Evolutionary conservation across 2,797 vertebrate genomes (phyloP).

Genomic region (Stomatorhinus walkeri): DNA sequence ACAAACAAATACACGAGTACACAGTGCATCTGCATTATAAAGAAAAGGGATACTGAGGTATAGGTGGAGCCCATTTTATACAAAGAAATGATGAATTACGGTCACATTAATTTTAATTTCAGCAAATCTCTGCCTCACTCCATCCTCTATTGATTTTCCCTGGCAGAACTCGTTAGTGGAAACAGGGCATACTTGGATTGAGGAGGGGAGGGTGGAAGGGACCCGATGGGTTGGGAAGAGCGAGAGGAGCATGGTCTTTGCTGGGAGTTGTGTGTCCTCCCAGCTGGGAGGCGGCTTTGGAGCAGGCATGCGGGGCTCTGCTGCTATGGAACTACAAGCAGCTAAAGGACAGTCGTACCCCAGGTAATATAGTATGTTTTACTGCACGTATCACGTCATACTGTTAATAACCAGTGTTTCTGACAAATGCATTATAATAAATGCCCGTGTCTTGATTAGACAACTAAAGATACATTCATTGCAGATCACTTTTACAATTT

Average conservation of each 20-base stretch:
- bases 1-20: slow-evolving; percentile 17
- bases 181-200: slow-evolving; percentile 1
- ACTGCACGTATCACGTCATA: background rate
- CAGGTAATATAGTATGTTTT: background rate
- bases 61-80: slow-evolving; percentile 27
- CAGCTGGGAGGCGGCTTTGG: background rate
- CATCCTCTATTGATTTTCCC: slow-evolving; percentile 22
- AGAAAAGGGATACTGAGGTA: slow-evolving; percentile 29
- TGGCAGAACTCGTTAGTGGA: slow-evolving; percentile 15
- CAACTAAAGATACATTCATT: background rate
- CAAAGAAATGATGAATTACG: slow-evolving; percentile 24
- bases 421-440: background rate
- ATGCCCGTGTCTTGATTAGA: background rate
- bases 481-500: background rate
- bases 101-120: slow-evolving; percentile 26
- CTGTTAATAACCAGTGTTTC: background rate
- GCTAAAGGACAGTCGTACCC: background rate
- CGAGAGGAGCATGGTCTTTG: background rate
- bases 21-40: slow-evolving; percentile 33
- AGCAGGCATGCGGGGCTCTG: background rate
- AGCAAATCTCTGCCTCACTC: slow-evolving; percentile 15
- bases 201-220: background rate
- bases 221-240: background rate
- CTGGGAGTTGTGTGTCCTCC: background rate
- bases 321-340: background rate